Conservation (phyloP, 2,888 invertebrate species). For the Drosophila neonasuta region DNA sequence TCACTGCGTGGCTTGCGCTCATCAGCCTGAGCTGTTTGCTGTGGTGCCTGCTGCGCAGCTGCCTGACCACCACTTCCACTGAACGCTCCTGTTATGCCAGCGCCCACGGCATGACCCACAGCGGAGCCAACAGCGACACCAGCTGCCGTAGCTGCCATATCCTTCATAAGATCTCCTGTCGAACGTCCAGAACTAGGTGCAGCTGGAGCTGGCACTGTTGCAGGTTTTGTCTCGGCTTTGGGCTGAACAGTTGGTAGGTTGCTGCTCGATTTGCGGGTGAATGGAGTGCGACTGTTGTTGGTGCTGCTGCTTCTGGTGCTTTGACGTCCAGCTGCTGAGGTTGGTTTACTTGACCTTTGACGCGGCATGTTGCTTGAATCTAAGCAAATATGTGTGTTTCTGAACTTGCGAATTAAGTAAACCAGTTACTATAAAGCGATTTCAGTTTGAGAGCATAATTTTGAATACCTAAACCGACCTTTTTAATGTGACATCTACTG, state of each 20-base stretch:
- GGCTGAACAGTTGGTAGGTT: conserved; percentile 48
- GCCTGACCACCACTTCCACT: conserved; percentile 45
- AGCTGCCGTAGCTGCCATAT: conserved; percentile 69
- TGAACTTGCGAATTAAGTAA: conserved; percentile 8
- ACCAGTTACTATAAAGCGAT: conserved; percentile 25
- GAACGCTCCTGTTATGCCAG: conserved; percentile 61
- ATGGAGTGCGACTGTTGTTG: conserved; percentile 18
- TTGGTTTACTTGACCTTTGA: conserved; percentile 46
- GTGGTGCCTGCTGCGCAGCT: background rate
- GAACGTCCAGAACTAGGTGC: conserved; percentile 48
- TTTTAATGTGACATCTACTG: conserved; percentile 2
- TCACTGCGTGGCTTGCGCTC: conserved; percentile 31
- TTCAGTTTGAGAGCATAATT: conserved; percentile 35
- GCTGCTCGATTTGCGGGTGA: conserved; percentile 23
- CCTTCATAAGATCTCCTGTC: conserved; percentile 57
- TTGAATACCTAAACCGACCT: conserved; percentile 21
- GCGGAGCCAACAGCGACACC: conserved; percentile 69
- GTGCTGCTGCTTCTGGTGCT: conserved; percentile 26
- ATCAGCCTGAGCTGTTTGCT: conserved; percentile 7
- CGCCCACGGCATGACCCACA: conserved; percentile 68
- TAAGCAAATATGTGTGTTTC: conserved; percentile 5
- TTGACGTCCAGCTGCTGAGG: conserved; percentile 12
- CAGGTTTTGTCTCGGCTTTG: conserved; percentile 44
- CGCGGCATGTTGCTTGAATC: conserved; percentile 53
- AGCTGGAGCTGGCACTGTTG: conserved; percentile 18